Evolutionary conservation across 2,113 vertebrate genomes (phyloP), one percentile per base, ranked within the genome.

Genomic region (Hippopotamus amphibius): DNA sequence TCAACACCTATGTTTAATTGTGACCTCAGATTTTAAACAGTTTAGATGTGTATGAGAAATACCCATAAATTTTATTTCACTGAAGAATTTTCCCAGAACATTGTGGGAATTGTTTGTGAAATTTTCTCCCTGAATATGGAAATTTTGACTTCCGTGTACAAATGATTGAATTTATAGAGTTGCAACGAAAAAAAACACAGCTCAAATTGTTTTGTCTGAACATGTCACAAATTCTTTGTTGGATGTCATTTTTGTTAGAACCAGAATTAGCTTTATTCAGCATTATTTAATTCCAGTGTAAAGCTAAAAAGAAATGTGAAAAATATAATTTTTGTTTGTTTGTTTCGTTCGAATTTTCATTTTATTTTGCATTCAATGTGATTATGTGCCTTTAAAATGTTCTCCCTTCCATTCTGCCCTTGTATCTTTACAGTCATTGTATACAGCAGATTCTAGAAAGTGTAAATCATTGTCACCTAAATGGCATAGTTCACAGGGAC

Each of bases 361-460:
- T 99, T 98, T 97, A 96, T 98, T 98, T 98, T 97, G 95, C 98
- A 99, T 97, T 98, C 88, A 55, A 90, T 99, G 98, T 99, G 98
- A 98, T 98, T 98, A 98, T 97, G 98, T 99, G 98, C 98, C 99
- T 99, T 99, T 99, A 99, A 99, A 99, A 98, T 98, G 98, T 99
- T 99, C 97, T 99, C 99, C 99, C 99, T 99, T 98, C 98, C 99
- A 99, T 99, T 99, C 98, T 99, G 97, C 99, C 99, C 98, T 99
- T 99, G 98, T 99, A 98, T 99, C 99, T 99, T 99, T 98, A 97
- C 99, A 99, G 99, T 99, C 99, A 99, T 99, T 99, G 99, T 99
- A 99, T 99, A 99, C 99, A 99, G 99, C 99, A 99, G 99, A 99
- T 99, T 99, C 99, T 99, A 99, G 99, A 99, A 99, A 99, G 99